Evolutionary conservation across 2,113 vertebrate genomes (phyloP).

Genomic region (Porphyrio hochstetteri): DNA sequence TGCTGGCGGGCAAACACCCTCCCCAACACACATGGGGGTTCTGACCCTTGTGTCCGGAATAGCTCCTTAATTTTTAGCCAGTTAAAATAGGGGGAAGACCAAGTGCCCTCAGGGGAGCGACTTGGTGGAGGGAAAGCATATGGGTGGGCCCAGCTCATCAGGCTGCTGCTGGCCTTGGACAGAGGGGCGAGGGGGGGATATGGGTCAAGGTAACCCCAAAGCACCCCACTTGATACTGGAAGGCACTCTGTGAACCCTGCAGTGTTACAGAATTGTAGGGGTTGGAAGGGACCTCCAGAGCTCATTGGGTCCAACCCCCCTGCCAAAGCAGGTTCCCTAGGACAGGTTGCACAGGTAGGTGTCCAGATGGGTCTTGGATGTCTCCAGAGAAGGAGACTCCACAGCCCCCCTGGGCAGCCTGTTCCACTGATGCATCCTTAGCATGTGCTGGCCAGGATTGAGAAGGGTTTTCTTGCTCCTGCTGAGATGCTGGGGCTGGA

Average conservation of each 20-base stretch:
- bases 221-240: background rate
- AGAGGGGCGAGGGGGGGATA: background rate
- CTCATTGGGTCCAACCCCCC: too few relatives aligned
- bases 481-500: background rate
- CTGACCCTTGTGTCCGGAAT: accelerated
- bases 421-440: background rate
- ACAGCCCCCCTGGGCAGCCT: too few relatives aligned
- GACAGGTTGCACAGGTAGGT: too few relatives aligned
- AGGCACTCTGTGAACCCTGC: background rate
- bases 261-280: background rate
- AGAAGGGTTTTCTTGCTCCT: background rate
- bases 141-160: background rate
- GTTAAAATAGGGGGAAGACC: background rate
- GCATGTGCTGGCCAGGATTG: accelerated
- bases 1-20: background rate
- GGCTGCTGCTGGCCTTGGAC: background rate
- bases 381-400: too few relatives aligned
- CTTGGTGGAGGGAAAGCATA: background rate
- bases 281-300: too few relatives aligned
- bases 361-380: too few relatives aligned
- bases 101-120: accelerated
- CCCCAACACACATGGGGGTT: accelerated
- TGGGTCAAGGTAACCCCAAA: background rate
- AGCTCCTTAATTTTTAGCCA: background rate
- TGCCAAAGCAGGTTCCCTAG: too few relatives aligned